A percentile compares a stretch with the other conserved stretches of the same genome.
Evolutionary conservation across 64 coral and sea anemone species (phyloP).

Genomic region (Stichodactyla helianthus): DNA sequence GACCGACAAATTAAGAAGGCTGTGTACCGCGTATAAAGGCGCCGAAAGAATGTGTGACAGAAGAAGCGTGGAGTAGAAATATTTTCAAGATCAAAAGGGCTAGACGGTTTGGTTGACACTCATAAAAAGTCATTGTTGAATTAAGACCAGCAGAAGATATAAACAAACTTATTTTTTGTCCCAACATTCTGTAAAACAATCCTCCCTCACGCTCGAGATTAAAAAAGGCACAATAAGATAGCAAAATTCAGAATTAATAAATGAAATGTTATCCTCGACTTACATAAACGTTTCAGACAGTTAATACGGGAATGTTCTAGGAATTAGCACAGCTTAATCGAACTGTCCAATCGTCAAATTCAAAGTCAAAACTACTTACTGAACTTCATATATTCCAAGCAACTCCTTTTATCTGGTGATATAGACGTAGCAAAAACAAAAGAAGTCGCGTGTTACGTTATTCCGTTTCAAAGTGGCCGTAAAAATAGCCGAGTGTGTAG

Average conservation of each 20-base stretch:
- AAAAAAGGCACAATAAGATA: too few relatives aligned
- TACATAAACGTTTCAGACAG: neutral
- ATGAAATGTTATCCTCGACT: neutral
- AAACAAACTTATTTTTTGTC: neutral
- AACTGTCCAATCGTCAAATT: neutral
- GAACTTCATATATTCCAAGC: neutral
- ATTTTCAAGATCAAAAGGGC: neutral
- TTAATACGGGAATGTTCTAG: neutral
- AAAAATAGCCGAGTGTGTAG: neutral
- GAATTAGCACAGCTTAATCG: neutral
- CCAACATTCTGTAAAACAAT: too few relatives aligned
- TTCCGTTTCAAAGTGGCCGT: neutral
- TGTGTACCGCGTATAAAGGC: neutral
- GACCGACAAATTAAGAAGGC: neutral
- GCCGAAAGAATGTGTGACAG: neutral
- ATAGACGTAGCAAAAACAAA: too few relatives aligned
- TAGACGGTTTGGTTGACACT: neutral
- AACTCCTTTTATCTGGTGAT: neutral
- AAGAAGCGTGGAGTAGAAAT: neutral
- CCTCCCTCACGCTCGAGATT: too few relatives aligned
- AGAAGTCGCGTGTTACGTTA: too few relatives aligned
- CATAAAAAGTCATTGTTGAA: conserved; percentile 1
- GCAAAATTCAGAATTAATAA: neutral
- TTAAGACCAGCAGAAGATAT: neutral
- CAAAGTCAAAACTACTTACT: neutral